Base-by-base conservation (phyloP, 2,797 vertebrate genomes). In the Okamejei kenojei region DNA sequence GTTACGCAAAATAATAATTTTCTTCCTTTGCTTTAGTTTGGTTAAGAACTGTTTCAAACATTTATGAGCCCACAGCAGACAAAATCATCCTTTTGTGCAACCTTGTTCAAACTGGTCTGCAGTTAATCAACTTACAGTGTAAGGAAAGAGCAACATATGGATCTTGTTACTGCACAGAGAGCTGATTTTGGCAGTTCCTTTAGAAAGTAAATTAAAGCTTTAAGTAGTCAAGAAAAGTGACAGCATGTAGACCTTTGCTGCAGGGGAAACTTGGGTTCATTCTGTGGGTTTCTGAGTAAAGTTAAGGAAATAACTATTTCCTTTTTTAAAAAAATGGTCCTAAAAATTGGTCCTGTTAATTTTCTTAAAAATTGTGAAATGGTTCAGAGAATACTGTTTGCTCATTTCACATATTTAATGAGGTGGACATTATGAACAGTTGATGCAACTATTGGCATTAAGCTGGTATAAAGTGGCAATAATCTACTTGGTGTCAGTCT, bases 51-150 rank as follows among this genome's bases (percentile, higher is more conserved):
- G 65, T 54, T 92, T 19, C 23, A 76, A 58, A 92, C 17, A 92
- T 92, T 74, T 74, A 92, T 74, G 90, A 92, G 38, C 65, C 90
- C 90, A 35, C 90, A 92, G 90, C 90, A 92, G 90, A 92, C 90
- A 92, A 92, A 76, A 92, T 76, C 90, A 92, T 92, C 90, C 90
- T 92, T 76, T 92, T 92, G 90, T 92, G 71, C 90, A 92, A 92
- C 73, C 90, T 92, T 76, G 71, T 76, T 92, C 45, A 7, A 92
- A 92, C 71, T 92, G 90, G 68, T 92, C 90, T 92, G 90, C 71
- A 92, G 73, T 73, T 92, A 74, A 92, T 74, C 45, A 38, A n/a
- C 90, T 92, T 45, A 92, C 90, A 76, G 73, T 92, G 90, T 74
- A 92, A 92, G 71, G 90, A 92, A 76, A 74, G 68, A 76, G 38